phyloP scores from a whole-genome alignment of 2,113 vertebrate species.

The Thomomys bottae region DNA sequence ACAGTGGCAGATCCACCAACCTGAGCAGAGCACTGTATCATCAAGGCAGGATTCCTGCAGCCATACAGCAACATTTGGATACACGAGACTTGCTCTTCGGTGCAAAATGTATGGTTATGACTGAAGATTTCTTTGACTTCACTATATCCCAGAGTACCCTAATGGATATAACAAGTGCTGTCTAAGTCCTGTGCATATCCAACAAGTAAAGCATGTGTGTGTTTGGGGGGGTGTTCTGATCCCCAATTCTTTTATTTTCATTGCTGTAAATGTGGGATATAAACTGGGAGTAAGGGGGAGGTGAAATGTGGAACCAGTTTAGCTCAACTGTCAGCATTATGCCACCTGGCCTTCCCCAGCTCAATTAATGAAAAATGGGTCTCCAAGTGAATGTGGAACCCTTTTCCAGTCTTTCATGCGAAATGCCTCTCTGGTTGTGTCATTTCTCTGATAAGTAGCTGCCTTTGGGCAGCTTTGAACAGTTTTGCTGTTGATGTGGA shows the following conservation, averaged over 20 bases:
- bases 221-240: neutral
- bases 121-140: neutral
- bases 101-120: neutral
- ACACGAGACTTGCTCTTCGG: rapidly evolving
- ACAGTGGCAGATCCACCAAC: neutral
- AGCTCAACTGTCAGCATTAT: rapidly evolving
- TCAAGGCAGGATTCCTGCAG: neutral
- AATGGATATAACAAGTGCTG: neutral
- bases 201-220: neutral
- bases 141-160: neutral
- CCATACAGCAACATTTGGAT: neutral
- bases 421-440: neutral
- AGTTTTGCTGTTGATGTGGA: neutral
- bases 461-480: neutral
- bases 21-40: neutral
- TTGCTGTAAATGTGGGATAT: neutral
- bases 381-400: neutral
- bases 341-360: neutral
- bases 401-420: neutral
- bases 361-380: neutral
- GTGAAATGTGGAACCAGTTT: neutral
- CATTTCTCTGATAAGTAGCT: neutral
- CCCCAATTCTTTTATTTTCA: neutral
- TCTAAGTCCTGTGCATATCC: neutral
- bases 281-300: neutral